Percentiles rank a stretch among this genome's conserved stretches.
Evolutionary conservation across 2,888 invertebrate species (phyloP).

Genomic region (Noctua janthina): DNA sequence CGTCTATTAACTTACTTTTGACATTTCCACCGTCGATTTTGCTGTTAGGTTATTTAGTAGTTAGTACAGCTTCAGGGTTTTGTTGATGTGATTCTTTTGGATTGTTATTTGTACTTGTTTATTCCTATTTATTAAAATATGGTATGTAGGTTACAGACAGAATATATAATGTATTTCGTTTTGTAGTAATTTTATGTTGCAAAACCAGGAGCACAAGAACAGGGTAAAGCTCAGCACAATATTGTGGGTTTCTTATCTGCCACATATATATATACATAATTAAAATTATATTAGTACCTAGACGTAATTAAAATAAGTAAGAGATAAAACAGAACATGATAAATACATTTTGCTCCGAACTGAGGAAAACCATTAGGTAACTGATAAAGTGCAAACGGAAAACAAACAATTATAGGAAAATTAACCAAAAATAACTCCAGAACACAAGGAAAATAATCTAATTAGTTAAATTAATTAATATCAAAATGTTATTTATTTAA

Average conservation of each 20-base stretch:
- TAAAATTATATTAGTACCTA: background rate
- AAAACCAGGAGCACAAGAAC: background rate
- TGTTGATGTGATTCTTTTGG: background rate
- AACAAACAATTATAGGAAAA: constrained; percentile 19
- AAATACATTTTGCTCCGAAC: background rate
- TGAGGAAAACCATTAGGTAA: constrained; percentile 25
- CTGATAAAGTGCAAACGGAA: constrained; percentile 21
- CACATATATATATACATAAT: background rate
- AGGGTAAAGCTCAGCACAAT: constrained; percentile 3
- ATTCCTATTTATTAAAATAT: background rate
- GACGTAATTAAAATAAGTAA: background rate
- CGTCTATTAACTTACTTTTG: constrained; percentile 46
- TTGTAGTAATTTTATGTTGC: background rate
- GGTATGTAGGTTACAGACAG: background rate
- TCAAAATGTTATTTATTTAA: background rate
- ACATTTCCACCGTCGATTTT: constrained; percentile 22
- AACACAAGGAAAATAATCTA: constrained; percentile 37
- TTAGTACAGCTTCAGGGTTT: background rate
- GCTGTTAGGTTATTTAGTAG: constrained; percentile 8
- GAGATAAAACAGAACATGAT: background rate
- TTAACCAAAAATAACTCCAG: constrained; percentile 13
- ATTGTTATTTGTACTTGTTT: background rate
- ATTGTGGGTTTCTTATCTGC: background rate
- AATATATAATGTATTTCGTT: background rate
- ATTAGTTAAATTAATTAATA: constrained; percentile 8